These are phyloP conservation scores for Buathra laborator DNA, from an alignment of 2,888 invertebrate genomes.

Conservation along the genomic window DNA sequence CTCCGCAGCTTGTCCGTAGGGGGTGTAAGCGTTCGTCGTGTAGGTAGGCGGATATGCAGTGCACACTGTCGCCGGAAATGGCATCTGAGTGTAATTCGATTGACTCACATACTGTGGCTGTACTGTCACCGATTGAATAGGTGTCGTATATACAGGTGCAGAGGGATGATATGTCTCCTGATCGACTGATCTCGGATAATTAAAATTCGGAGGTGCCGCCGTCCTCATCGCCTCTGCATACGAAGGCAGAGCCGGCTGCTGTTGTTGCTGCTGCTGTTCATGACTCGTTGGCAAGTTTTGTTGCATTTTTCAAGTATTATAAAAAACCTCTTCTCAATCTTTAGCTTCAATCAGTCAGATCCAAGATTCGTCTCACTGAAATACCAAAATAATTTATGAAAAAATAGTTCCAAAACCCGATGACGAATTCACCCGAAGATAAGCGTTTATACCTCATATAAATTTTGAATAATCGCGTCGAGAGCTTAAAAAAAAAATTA, in stretches of 20 bases:
- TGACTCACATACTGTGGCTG: conserved; percentile 47
- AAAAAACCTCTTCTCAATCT: background rate
- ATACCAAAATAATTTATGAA: background rate
- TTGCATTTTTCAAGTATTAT: conserved; percentile 40
- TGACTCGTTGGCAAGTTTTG: conserved; percentile 17
- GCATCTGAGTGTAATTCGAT: conserved; percentile 46
- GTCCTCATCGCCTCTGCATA: conserved; percentile 67
- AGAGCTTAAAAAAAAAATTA: too few relatives aligned
- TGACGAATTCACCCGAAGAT: background rate
- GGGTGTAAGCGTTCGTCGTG: conserved; percentile 48
- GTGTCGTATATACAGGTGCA: conserved; percentile 33
- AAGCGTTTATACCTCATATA: too few relatives aligned
- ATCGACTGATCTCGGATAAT: conserved; percentile 37
- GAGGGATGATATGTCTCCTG: conserved; percentile 31
- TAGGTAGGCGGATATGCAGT: conserved; percentile 44
- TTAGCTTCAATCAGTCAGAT: too few relatives aligned
- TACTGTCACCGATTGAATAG: conserved; percentile 30
- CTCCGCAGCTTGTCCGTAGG: conserved; percentile 50
- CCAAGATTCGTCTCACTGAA: background rate
- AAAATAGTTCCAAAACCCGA: background rate
- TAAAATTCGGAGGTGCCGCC: conserved; percentile 37
- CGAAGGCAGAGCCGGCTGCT: conserved; percentile 62
- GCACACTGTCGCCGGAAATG: conserved; percentile 1
- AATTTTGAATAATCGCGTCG: too few relatives aligned
- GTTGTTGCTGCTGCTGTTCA: conserved; percentile 43